Evolutionary conservation across 2,113 vertebrate genomes (phyloP).

Genomic region (Alligator mississippiensis): DNA sequence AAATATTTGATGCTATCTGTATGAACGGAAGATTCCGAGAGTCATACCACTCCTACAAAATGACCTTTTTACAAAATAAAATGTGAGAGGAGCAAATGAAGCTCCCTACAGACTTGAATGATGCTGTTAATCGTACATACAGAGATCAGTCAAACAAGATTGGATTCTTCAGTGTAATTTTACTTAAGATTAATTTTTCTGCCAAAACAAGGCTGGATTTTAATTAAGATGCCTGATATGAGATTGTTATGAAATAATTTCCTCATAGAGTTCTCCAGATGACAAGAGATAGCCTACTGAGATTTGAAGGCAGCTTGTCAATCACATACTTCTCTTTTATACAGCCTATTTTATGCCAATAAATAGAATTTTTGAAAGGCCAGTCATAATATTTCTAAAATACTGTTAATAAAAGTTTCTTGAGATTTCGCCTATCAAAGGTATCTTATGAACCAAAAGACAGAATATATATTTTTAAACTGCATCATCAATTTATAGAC

Average conservation of each 20-base stretch:
- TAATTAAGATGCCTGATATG: background rate
- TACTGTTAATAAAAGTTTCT: background rate
- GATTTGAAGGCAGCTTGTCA: background rate
- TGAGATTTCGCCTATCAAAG: background rate
- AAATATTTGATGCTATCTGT: background rate
- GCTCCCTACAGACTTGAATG: background rate
- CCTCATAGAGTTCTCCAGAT: background rate
- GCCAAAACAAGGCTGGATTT: background rate
- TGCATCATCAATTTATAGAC: background rate
- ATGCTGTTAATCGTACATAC: background rate
- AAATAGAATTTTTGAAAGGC: background rate
- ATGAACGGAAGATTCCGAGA: background rate
- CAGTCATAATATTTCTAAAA: rapidly evolving
- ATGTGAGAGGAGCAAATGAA: background rate
- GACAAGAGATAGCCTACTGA: background rate
- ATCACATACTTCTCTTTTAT: background rate
- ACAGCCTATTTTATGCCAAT: background rate
- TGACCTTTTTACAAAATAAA: constrained; percentile 11
- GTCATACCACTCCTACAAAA: background rate
- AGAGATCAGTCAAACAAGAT: background rate
- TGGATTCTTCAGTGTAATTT: background rate
- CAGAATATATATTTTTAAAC: background rate
- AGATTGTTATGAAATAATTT: constrained; percentile 3
- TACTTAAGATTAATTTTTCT: background rate
- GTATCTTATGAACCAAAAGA: background rate